Percentiles rank a stretch among this genome's conserved stretches.
phyloP scores from a whole-genome alignment of 2,888 invertebrate species.

The Chouioia cunea region DNA sequence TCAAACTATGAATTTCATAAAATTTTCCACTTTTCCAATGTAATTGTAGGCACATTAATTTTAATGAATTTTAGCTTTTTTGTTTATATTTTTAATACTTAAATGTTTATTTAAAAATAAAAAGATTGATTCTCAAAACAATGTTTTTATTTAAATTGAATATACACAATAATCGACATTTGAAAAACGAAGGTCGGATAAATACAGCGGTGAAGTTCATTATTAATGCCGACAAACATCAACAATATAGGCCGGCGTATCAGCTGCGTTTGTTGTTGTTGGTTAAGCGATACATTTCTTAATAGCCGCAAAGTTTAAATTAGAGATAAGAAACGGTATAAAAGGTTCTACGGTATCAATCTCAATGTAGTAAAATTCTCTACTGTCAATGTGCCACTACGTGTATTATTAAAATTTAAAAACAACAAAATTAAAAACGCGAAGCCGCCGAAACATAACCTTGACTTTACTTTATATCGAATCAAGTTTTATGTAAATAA shows the following conservation, averaged over 20 bases:
- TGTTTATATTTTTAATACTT: slow-evolving; percentile 35
- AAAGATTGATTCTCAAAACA: slow-evolving; percentile 30
- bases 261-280: no score
- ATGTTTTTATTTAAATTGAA: background rate
- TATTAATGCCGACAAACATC: no score
- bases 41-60: slow-evolving; percentile 19
- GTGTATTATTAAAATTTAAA: slow-evolving; percentile 1
- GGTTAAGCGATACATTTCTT: no score
- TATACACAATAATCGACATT: no score
- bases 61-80: slow-evolving; percentile 27
- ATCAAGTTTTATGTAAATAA: slow-evolving; percentile 21
- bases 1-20: slow-evolving; percentile 25
- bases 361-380: no score
- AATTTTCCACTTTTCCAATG: slow-evolving; percentile 34
- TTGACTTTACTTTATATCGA: background rate
- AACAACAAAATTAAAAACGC: background rate
- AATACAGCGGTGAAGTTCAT: no score
- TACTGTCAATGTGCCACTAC: no score
- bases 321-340: no score
- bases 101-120: slow-evolving; percentile 35
- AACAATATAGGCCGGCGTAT: no score
- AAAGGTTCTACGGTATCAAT: no score
- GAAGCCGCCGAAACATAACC: slow-evolving; percentile 19
- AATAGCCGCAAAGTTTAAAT: no score
- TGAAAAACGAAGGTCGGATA: no score